A percentile compares a stretch with the other conserved stretches of the same genome.
phyloP scores from a whole-genome alignment of 2,888 invertebrate species.

The Phytoseiulus persimilis region DNA sequence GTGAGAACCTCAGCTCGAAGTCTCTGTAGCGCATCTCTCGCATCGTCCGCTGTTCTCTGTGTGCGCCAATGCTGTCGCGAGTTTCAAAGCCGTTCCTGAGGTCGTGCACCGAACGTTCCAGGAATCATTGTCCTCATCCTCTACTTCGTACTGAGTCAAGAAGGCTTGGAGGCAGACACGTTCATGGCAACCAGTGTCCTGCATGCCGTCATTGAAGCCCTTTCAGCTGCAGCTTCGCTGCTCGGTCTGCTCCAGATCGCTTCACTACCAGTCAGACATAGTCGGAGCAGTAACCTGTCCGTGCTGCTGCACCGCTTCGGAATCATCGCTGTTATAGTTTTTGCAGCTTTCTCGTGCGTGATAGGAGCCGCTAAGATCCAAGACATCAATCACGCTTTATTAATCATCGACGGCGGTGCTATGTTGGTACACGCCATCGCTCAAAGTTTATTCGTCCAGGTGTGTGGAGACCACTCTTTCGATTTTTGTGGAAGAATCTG shows the following conservation, averaged over 20 bases:
- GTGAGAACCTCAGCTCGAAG: slow-evolving; percentile 53
- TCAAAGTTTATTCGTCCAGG: slow-evolving; percentile 43
- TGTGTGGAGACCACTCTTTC: neutral
- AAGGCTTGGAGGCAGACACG: slow-evolving; percentile 39
- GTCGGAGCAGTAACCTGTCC: slow-evolving; percentile 40
- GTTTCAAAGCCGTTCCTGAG: neutral
- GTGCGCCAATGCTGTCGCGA: too few relatives aligned
- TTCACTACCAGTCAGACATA: slow-evolving; percentile 14
- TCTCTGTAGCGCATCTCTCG: too few relatives aligned
- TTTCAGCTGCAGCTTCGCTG: slow-evolving; percentile 22
- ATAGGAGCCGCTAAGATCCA: slow-evolving; percentile 42
- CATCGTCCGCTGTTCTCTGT: too few relatives aligned
- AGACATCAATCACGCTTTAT: slow-evolving; percentile 50
- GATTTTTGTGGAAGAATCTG: neutral
- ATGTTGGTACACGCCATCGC: slow-evolving; percentile 51
- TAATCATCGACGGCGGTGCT: slow-evolving; percentile 52
- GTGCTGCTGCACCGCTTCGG: slow-evolving; percentile 42
- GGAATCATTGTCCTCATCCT: slow-evolving; percentile 44
- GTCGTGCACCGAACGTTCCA: neutral
- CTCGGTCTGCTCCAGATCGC: slow-evolving; percentile 32
- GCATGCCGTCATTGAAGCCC: slow-evolving; percentile 17
- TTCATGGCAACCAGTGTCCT: slow-evolving; percentile 24
- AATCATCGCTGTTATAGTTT: slow-evolving; percentile 42
- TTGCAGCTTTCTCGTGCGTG: slow-evolving; percentile 42
- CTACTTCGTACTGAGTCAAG: slow-evolving; percentile 43